phyloP scores from a whole-genome alignment of 2,113 vertebrate genomes.

The Silurus glanis region DNA sequence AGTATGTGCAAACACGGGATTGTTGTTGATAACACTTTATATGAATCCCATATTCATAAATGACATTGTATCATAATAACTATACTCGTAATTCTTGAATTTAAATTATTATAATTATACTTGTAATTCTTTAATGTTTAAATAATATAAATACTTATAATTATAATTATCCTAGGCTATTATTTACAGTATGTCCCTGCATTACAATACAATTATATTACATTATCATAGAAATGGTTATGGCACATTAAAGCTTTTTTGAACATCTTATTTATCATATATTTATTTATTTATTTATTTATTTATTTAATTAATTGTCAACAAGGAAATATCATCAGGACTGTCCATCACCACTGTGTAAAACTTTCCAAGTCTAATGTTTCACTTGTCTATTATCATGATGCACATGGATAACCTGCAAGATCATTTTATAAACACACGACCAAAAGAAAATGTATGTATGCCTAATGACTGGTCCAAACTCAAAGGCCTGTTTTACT shows the following conservation, averaged over 20 bases:
- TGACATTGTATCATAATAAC: neutral
- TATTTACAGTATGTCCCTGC: neutral
- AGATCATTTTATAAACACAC: neutral
- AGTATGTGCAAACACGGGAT: neutral
- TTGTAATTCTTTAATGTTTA: neutral
- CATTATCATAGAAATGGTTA: neutral
- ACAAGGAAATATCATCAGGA: too few relatives aligned
- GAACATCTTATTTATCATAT: too few relatives aligned
- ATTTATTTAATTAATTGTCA: too few relatives aligned
- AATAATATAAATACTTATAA: neutral
- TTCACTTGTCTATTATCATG: slow-evolving; percentile 3
- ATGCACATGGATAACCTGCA: neutral
- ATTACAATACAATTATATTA: neutral
- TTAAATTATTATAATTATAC: neutral
- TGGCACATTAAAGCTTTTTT: neutral
- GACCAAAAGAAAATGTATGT: neutral
- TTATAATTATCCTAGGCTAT: neutral
- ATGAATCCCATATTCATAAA: neutral
- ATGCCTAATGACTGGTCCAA: slow-evolving; percentile 5
- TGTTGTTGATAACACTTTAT: neutral
- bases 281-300: too few relatives aligned
- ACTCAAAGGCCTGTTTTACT: slow-evolving; percentile 9
- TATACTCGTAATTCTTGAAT: neutral
- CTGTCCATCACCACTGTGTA: neutral
- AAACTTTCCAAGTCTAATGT: neutral